Evolutionary conservation across 1,140 invertebrate genomes (phyloP).

Genomic region (Leptestheria dahalacensis): DNA sequence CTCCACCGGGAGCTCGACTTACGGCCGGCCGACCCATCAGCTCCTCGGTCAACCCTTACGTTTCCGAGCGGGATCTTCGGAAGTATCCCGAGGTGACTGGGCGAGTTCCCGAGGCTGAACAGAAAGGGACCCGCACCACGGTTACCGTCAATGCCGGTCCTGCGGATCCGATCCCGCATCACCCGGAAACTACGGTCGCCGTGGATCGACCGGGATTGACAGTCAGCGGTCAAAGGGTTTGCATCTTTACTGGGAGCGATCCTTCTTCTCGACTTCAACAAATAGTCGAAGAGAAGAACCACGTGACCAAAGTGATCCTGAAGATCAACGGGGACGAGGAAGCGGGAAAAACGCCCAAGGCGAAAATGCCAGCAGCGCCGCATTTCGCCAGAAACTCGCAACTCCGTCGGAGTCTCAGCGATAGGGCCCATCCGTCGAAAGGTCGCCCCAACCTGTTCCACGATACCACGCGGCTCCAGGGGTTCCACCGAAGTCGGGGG

Average conservation of each 20-base stretch:
- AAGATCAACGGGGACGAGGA: neutral
- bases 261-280: neutral
- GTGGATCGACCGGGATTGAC: constrained; percentile 12
- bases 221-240: constrained; percentile 15
- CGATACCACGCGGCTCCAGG: constrained; percentile 10
- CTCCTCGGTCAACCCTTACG: neutral
- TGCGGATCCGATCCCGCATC: neutral
- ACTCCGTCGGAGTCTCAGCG: constrained; percentile 14
- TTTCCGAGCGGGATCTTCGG: neutral
- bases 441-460: constrained; percentile 1
- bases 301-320: constrained; percentile 2
- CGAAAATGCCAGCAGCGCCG: neutral
- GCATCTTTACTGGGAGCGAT: constrained; percentile 10
- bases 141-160: neutral
- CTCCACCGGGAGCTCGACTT: neutral
- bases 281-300: neutral
- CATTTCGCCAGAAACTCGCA: neutral
- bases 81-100: neutral
- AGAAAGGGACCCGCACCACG: neutral
- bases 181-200: constrained; percentile 11
- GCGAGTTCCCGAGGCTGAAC: too few relatives aligned
- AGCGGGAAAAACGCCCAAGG: neutral
- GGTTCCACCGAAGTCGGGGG: neutral
- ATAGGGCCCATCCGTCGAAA: neutral
- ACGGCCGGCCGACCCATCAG: neutral